Evolutionary conservation across 1,140 invertebrate species (phyloP), one percentile per base, ranked within the genome.

Genomic region (Aphelinus atriplicis): DNA sequence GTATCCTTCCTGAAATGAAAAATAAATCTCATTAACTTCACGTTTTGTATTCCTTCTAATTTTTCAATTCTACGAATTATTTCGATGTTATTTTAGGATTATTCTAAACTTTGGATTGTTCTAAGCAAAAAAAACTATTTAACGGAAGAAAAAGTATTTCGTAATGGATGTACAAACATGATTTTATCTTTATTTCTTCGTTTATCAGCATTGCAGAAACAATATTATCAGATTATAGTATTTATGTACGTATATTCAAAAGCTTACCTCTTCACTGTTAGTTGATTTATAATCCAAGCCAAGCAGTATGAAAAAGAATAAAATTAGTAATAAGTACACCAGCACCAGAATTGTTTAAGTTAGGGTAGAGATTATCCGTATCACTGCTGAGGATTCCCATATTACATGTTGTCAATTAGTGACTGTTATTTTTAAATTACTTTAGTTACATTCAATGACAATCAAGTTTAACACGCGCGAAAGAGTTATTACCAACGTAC

Each of bases 1-100:
- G 85, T 89, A 86, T 90, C 90, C 85, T 89, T 90, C 85, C 89
- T 90, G 84, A 64, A 89, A 89, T 78, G 81, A 75, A 77, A 57
- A 80, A 26, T 26, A 26, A 26, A 26, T 26, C 26, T 26, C 26
- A 26, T 26, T 26, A 26, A 26, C 26, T 26, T 26, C 26, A 26
- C 26, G 26, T 26, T 26, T 26, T 26, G 26, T 26, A 26, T 0
- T 26, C 26, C 26, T 26, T 26, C 26, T 26, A 26, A 26, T 26
- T 26, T 26, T 26, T 26, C 26, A 26, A 26, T 26, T 26, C 26
- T 26, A 26, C 26, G 26, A 26, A 26, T 26, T 26, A 26, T 26
- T 26, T 26, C 26, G 26, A 26, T 26, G 26, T 26, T 26, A 26
- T 26, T 26, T 26, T 26, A 26, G 26, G 26, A 26, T 26, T 26